phyloP scores from a whole-genome alignment of 1,140 invertebrate genomes.

The Notospermus geniculatus region DNA sequence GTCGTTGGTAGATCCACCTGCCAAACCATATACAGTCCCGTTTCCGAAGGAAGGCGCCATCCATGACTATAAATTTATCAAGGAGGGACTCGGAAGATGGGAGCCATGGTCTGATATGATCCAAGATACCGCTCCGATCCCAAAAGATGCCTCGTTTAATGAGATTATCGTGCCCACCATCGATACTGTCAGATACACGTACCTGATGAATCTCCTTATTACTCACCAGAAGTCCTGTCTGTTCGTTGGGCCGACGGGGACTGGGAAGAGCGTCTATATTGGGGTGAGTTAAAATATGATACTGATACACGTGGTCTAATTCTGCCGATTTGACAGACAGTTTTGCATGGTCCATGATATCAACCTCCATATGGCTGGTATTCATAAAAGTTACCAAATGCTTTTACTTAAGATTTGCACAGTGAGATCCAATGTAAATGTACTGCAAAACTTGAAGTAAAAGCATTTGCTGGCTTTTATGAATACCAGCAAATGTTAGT shows the following conservation, averaged over 20 bases:
- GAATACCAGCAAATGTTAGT: no score
- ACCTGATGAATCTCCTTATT: constrained; percentile 74
- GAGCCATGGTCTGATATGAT: constrained; percentile 86
- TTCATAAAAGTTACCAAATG: no score
- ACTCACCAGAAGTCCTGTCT: constrained; percentile 77
- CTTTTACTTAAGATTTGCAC: no score
- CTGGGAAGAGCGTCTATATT: constrained; percentile 88
- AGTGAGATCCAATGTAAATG: no score
- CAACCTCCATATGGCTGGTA: no score
- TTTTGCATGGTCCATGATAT: no score
- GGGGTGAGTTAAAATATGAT: constrained; percentile 72
- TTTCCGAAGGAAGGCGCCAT: constrained; percentile 77
- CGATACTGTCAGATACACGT: constrained; percentile 80
- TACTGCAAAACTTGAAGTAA: no score
- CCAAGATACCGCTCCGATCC: constrained; percentile 72
- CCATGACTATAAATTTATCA: constrained; percentile 87
- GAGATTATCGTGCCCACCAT: constrained; percentile 91
- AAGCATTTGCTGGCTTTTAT: no score
- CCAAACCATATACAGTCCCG: constrained; percentile 53
- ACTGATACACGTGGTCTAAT: no score
- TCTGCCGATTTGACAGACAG: no score
- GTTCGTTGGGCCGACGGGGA: constrained; percentile 87
- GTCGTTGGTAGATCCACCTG: constrained; percentile 51
- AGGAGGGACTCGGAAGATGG: constrained; percentile 72
- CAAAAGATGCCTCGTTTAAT: constrained; percentile 85